Conservation (phyloP, 2,113 vertebrate species). For the Cygnus buccinator region DNA sequence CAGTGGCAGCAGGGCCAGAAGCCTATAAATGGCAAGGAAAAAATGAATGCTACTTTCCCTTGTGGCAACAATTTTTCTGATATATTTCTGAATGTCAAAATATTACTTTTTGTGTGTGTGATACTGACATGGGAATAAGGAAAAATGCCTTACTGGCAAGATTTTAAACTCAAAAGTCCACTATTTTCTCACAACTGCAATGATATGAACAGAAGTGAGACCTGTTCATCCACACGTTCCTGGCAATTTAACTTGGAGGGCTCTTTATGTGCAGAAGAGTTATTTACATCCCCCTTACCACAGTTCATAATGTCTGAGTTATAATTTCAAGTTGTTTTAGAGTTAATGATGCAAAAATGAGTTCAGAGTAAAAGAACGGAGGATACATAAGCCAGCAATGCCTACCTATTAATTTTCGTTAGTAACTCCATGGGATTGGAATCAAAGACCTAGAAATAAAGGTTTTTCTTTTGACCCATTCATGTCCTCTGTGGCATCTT, state of each 20-base stretch:
- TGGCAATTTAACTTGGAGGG: background rate
- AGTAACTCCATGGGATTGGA: background rate
- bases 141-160: background rate
- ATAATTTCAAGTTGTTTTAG: background rate
- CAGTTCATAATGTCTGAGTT: background rate
- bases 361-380: background rate
- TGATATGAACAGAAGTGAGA: background rate
- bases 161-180: background rate
- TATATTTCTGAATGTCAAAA: background rate
- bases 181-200: background rate
- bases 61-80: background rate
- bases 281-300: background rate
- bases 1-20: background rate
- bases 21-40: background rate
- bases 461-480: background rate
- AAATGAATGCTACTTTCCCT: background rate
- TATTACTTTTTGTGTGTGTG: background rate
- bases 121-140: fast-evolving
- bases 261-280: background rate
- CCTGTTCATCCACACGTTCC: background rate
- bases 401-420: background rate
- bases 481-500: background rate
- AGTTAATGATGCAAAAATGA: background rate
- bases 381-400: background rate
- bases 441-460: background rate